Evolutionary conservation across 2,888 invertebrate genomes (phyloP).

Genomic region (Asteroscopus sphinx): DNA sequence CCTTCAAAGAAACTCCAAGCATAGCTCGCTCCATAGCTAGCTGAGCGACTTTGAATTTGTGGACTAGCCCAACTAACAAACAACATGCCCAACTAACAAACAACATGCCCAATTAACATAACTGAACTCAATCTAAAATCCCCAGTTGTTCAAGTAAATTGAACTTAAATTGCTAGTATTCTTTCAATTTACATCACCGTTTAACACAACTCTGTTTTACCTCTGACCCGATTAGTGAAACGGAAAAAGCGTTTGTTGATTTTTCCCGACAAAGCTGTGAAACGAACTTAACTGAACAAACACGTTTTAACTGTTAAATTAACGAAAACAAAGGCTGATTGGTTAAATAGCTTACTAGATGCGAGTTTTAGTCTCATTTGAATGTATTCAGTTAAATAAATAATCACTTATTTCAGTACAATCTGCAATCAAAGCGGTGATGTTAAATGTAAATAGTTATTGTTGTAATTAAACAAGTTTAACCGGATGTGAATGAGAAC

Average conservation of each 20-base stretch:
- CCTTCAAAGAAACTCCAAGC: no score
- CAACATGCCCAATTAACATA: no score
- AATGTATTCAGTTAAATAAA: conserved; percentile 3
- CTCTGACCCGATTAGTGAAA: conserved; percentile 50
- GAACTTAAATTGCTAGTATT: neutral
- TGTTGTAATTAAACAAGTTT: no score
- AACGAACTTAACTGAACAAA: conserved; percentile 51
- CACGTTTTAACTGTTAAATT: conserved; percentile 53
- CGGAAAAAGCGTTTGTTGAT: conserved; percentile 55
- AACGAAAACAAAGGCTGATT: conserved; percentile 53
- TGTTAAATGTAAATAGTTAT: no score
- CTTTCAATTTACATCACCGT: conserved; percentile 19
- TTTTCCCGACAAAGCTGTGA: conserved; percentile 52
- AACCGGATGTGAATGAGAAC: no score
- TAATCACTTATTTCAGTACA: no score
- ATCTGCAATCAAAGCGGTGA: no score
- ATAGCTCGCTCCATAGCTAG: no score
- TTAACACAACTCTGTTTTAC: conserved; percentile 13
- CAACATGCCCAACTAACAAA: no score
- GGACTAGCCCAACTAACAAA: no score
- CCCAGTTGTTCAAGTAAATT: neutral
- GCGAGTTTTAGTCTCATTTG: conserved; percentile 25
- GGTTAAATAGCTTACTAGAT: conserved; percentile 39
- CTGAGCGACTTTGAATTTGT: no score
- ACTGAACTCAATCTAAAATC: no score